Conservation (phyloP, 1,140 invertebrate species). For the Meloidogyne exigua region DNA sequence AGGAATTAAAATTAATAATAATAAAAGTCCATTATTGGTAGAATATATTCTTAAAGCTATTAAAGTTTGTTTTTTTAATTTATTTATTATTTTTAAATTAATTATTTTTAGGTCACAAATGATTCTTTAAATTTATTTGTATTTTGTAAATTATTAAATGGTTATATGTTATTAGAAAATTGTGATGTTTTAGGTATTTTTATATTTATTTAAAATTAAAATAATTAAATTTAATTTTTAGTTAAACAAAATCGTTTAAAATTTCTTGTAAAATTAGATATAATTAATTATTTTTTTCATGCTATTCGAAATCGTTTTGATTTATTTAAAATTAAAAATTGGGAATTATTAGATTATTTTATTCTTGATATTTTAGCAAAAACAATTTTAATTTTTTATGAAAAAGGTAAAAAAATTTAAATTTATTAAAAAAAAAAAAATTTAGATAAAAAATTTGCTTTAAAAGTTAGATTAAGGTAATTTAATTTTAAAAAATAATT, state of each 20-base stretch:
- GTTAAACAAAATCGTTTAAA: constrained; percentile 32
- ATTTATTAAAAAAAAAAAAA: background rate
- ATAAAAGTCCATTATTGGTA: background rate
- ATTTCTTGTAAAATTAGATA: constrained; percentile 33
- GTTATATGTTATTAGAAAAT: constrained; percentile 26
- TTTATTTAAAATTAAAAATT: background rate
- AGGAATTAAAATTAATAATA: background rate
- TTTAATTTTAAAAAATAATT: background rate
- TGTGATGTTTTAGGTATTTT: constrained; percentile 9
- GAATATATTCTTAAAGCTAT: background rate
- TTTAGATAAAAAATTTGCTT: background rate
- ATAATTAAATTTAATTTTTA: constrained; percentile 8
- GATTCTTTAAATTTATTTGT: constrained; percentile 24
- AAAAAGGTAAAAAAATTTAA: constrained; percentile 20
- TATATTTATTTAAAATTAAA: background rate
- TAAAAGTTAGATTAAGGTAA: background rate
- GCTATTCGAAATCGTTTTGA: constrained; percentile 19
- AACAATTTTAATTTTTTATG: background rate
- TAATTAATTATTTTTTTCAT: constrained; percentile 28
- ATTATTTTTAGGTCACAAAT: constrained; percentile 14
- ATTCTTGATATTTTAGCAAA: constrained; percentile 29
- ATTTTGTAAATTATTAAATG: constrained; percentile 29
- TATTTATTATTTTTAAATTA: too few species aligned
- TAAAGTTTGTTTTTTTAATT: background rate
- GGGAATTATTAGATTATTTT: background rate